Evolutionary conservation across 1,140 invertebrate species (phyloP), one percentile per base, ranked within the genome.

Genomic region (Drosophila equinoxialis): DNA sequence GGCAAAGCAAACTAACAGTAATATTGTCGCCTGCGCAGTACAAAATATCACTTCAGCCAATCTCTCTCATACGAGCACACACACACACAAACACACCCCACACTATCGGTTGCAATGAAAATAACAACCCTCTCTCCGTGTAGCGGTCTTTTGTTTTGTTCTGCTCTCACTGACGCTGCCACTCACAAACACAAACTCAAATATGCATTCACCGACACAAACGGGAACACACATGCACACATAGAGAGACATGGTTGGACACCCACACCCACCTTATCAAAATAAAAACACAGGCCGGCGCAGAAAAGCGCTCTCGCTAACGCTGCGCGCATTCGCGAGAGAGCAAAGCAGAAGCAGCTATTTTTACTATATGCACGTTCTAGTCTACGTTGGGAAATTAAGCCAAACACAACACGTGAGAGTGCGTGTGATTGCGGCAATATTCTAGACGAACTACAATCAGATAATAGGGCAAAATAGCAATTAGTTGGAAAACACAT

Each of bases 11-110:
- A 57, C 45, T 62, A 83, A 80, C 66, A 72, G 84, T 72, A 89
- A 89, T 75, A 55, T 81, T 89, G 80, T 84, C 84, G 80, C 80
- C 83, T 89, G 84, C 84, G 84, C 84, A 89, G 68, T 79, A 54
- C 6, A 48, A 60, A 51, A 51, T 51, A 51, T 51, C 45, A 51
- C 58, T 48, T 48, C 33, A 13, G 17, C 17, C 57, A 66, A 55
- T 13, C 64, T 42, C 23, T 41, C 48, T 2, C 42, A 6, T 6
- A 33, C 51, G 64, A 30, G 5, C 39, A 58, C 60, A 62, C 58
- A 58, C 64, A 58, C 64, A 72, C 74, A 65, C 65, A 55, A 57
- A 57, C 20, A 5, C 54, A 42, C 55, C 8, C 39, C 33, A 33
- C 37, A 42, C 35, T 35, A 45, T 35, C 45, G 8, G 51, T 41